Evolutionary conservation across 2,888 invertebrate genomes (phyloP), one percentile per base, ranked within the genome.

Genomic region (Latrodectus elegans): DNA sequence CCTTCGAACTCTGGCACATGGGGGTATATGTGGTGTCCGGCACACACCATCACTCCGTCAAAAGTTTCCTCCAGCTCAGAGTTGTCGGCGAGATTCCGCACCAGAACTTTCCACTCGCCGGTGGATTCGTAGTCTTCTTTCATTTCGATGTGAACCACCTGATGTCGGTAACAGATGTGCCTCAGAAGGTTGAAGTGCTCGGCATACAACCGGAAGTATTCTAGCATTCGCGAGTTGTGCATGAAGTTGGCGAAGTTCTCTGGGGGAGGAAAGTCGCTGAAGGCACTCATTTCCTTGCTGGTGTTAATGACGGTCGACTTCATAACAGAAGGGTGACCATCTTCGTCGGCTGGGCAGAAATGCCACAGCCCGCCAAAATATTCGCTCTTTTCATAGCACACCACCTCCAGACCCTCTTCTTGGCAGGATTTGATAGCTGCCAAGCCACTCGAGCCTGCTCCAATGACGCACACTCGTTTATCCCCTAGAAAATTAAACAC

Each of bases 1-100:
- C 93, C 93, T 10, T 90, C 89, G 89, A 93, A 91, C 6, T 90
- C 72, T 4, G 93, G 93, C 71, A 90, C 88, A 77, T 92, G 90
- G 0, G 93, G 93, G 60, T 91, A 90, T 0, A 91, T 91, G 90
- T 93, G 93, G 89, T 93, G 93, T 0, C 93, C 93, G 1, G 91
- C 92, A 89, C 93, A 93, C 3, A 93, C 91, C 91, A 93, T 91
- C 2, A 93, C 93, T 10, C 92, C 93, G 89, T 93, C 93, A 90
- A n/a, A 92, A 91, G 88, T 91, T 91, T 12, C 92, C 91, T 53
- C 51, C 6, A 64, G 22, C 6, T 51, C 38, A 0, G 17, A 26
- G 8, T 81, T 17, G 14, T 80, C 60, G 14, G 78, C 64, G 15
- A 72, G 53, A 55, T 83, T 79, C 49, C 74, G 65, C 14, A 76